Base-by-base conservation (phyloP, 2,888 invertebrate genomes). In the Antitype chi region DNA sequence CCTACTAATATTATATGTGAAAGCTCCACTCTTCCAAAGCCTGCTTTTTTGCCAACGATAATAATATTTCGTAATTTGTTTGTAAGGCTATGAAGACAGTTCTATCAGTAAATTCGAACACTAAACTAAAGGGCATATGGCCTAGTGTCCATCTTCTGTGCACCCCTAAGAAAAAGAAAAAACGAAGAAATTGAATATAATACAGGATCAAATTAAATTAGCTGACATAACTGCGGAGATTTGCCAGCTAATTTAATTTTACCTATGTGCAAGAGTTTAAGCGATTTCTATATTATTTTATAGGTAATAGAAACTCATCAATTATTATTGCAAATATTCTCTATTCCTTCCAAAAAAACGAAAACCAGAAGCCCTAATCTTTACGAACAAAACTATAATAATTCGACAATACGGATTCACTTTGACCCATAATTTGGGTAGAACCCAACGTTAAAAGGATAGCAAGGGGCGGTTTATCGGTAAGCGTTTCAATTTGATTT, bases 401-500 rank as follows among this genome's bases (percentile, higher is more conserved):
- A 64, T 64, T 81, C 59, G 52, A 73, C 76, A 77, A 67, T 70
- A 71, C 55, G 52, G 57, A 70, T 85, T 82, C 78, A 82, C 74
- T 85, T 82, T 74, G 78, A 73, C 70, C 82, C 57, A 72, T 71
- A 69, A 78, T 74, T 85, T 85, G 82, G 74, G 74, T 68, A 73
- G 59, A 60, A 63, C 85, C 83, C 81, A 23, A 81, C 76, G 78
- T 57, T 83, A 83, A 82, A 85, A 57, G 82, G 85, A 68, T 71
- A 73, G 55, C 77, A 60, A 69, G 59, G 74, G 68, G 52, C 82
- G 82, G 86, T 74, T 82, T 82, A 85, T 85, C 83, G 78, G 74
- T 64, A 85, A 84, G 62, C 86, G 78, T 71, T 78, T 69, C 83
- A 82, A 85, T 84, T 84, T 78, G 78, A 85, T 84, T 85, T 78